Evolutionary conservation across 2,888 invertebrate species (phyloP).

Genomic region (Dioctria linearis): DNA sequence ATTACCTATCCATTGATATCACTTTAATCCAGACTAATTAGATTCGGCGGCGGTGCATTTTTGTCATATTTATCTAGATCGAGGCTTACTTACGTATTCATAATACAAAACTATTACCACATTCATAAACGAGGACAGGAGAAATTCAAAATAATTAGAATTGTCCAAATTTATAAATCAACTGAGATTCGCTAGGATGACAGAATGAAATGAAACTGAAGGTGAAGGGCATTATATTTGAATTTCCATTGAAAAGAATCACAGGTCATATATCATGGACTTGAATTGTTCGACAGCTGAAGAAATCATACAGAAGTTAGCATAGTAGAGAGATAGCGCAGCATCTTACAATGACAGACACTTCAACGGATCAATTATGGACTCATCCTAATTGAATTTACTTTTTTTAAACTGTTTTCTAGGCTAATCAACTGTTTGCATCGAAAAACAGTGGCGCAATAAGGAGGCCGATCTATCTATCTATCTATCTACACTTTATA

Average conservation of each 20-base stretch:
- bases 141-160: neutral
- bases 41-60: neutral
- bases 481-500: too few relatives aligned
- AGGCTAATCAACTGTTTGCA: conserved; percentile 31
- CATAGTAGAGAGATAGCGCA: neutral
- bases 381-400: conserved; percentile 34
- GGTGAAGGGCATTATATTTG: neutral
- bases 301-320: neutral
- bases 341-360: conserved; percentile 25
- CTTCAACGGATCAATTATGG: conserved; percentile 44
- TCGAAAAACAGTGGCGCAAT: neutral
- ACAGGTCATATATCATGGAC: conserved; percentile 9
- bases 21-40: neutral
- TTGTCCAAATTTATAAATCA: conserved; percentile 10
- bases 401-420: conserved; percentile 27
- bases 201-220: conserved; percentile 3
- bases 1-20: neutral
- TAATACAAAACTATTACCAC: conserved; percentile 8
- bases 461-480: conserved; percentile 3
- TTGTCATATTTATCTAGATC: too few relatives aligned
- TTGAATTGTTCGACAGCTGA: conserved; percentile 25
- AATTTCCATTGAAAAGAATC: conserved; percentile 12
- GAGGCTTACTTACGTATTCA: neutral
- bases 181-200: neutral
- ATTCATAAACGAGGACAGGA: neutral